A percentile compares a stretch with the other conserved stretches of the same genome.
Conservation (phyloP, 2,888 invertebrate genomes). For the Nezara viridula region DNA sequence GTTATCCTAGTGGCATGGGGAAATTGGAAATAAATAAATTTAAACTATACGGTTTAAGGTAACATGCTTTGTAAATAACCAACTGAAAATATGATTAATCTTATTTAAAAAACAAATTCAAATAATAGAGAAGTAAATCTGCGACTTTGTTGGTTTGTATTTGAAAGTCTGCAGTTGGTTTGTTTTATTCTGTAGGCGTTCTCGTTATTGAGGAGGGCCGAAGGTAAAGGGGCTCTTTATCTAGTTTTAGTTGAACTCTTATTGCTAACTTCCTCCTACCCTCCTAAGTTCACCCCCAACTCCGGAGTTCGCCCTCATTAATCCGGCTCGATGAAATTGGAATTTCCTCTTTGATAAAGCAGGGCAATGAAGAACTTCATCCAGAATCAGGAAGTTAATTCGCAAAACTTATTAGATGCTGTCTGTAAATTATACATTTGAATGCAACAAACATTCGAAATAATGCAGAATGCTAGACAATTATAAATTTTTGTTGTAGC, state of each 20-base stretch:
- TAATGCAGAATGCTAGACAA: background rate
- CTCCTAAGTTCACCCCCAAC: background rate
- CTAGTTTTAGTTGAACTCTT: constrained; percentile 44
- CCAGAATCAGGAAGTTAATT: background rate
- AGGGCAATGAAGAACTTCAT: background rate
- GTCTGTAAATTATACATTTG: background rate
- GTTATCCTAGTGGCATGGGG: too few species aligned
- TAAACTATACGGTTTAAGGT: too few species aligned
- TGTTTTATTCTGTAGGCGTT: background rate
- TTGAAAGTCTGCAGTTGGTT: background rate
- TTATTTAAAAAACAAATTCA: background rate
- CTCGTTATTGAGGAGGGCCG: background rate
- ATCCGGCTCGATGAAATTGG: constrained; percentile 34
- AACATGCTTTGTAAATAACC: background rate
- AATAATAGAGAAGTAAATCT: background rate
- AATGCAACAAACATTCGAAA: background rate
- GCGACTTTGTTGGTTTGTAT: background rate
- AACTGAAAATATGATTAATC: background rate
- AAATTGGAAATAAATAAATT: too few species aligned
- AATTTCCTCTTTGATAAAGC: constrained; percentile 36
- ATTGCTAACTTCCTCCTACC: background rate
- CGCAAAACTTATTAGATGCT: background rate
- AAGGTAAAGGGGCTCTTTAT: constrained; percentile 35
- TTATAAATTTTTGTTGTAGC: background rate
- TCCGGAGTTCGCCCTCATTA: background rate